Evolutionary conservation across 2,888 invertebrate genomes (phyloP).

Genomic region (Pedicia rivosa): DNA sequence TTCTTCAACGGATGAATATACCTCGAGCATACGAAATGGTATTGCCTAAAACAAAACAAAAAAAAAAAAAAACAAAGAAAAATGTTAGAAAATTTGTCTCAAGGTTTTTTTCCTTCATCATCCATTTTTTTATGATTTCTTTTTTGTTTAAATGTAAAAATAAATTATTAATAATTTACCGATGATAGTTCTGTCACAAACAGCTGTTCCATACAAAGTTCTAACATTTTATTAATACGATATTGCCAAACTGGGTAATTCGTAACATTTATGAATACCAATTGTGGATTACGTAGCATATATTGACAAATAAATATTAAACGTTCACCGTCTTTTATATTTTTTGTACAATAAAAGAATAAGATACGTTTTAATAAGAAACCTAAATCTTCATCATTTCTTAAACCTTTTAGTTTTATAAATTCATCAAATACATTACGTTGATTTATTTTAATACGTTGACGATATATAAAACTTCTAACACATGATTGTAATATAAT

Average conservation of each 20-base stretch:
- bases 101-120: too few relatives aligned
- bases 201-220: conserved; percentile 26
- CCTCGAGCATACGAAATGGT: conserved; percentile 62
- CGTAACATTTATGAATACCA: conserved; percentile 23
- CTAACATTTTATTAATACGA: conserved; percentile 26
- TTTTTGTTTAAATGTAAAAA: not conserved
- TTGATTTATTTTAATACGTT: conserved; percentile 46
- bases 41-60: conserved; percentile 36
- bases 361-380: conserved; percentile 48
- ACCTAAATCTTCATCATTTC: conserved; percentile 31
- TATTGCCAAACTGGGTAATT: conserved; percentile 24
- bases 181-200: conserved; percentile 19
- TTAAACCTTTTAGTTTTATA: conserved; percentile 32
- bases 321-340: conserved; percentile 43
- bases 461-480: conserved; percentile 56
- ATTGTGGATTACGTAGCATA: conserved; percentile 23
- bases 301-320: conserved; percentile 33
- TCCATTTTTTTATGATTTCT: too few relatives aligned
- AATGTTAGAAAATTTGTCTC: too few relatives aligned
- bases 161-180: conserved; percentile 1
- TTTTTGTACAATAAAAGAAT: conserved; percentile 56
- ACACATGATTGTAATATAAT: conserved; percentile 68
- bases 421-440: conserved; percentile 51
- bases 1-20: conserved; percentile 43
- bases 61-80: too few relatives aligned